Conservation (phyloP, 2,113 vertebrate species). For the Thomomys bottae region DNA sequence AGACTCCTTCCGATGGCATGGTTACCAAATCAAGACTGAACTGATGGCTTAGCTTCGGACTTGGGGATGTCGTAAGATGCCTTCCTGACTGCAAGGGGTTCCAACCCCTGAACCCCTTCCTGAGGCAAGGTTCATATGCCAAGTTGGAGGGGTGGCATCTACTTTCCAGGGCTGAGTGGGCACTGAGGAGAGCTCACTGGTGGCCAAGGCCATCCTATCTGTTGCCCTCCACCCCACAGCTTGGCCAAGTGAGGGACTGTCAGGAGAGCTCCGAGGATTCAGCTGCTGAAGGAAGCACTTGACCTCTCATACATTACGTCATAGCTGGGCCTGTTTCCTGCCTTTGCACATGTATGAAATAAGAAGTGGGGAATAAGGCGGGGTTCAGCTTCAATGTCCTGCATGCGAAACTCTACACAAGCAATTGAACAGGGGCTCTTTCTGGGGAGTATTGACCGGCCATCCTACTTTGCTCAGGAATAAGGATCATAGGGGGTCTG, state of each 20-base stretch:
- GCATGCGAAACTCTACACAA: background rate
- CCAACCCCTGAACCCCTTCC: accelerated
- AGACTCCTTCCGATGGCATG: accelerated
- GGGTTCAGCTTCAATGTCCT: accelerated
- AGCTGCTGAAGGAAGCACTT: background rate
- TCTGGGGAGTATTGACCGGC: background rate
- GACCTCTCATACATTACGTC: background rate
- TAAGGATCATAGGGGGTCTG: background rate
- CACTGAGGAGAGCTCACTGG: background rate
- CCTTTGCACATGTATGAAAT: background rate
- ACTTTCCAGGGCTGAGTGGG: background rate
- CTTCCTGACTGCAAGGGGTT: background rate
- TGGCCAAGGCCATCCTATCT: accelerated
- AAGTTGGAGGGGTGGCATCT: background rate
- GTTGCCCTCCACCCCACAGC: accelerated
- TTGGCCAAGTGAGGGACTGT: too few species aligned
- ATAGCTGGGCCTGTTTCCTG: background rate
- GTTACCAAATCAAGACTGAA: background rate
- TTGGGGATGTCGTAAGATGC: background rate
- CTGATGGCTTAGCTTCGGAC: background rate
- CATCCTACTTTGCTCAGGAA: background rate
- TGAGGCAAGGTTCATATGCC: background rate
- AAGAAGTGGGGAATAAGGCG: background rate
- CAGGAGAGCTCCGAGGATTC: background rate
- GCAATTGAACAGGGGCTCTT: background rate